Evolutionary conservation across 2,888 invertebrate species (phyloP).

Genomic region (Dione vanillae): DNA sequence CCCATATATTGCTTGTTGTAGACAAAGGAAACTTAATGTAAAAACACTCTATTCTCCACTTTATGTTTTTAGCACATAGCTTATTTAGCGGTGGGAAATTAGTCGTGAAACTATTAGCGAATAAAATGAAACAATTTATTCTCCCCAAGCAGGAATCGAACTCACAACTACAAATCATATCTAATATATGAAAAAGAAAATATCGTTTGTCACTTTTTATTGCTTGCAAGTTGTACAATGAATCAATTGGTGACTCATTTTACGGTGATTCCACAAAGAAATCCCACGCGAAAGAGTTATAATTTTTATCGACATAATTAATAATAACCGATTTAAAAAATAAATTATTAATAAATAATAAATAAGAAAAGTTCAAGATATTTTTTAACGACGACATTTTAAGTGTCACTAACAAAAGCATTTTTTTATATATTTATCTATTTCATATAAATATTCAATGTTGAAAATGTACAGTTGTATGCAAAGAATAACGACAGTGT

Average conservation of each 20-base stretch:
- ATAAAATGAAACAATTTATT: too few species aligned
- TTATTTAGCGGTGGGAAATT: too few species aligned
- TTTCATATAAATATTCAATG: neutral
- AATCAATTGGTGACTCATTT: conserved; percentile 19
- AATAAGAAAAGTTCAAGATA: neutral
- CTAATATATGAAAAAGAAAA: neutral
- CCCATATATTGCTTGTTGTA: too few species aligned
- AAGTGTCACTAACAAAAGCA: neutral
- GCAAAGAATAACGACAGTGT: too few species aligned
- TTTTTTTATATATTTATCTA: neutral
- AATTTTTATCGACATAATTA: neutral
- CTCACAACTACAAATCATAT: too few species aligned
- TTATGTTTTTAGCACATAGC: too few species aligned
- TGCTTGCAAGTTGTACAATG: neutral
- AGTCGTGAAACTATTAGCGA: too few species aligned
- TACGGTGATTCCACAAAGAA: neutral
- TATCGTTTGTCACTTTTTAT: neutral
- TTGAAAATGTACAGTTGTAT: neutral
- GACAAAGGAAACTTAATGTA: too few species aligned
- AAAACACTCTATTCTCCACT: too few species aligned
- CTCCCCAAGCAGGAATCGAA: too few species aligned
- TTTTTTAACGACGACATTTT: neutral
- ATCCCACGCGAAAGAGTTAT: conserved; percentile 5
- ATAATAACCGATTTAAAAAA: too few species aligned
- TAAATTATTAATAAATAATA: too few species aligned